These are phyloP conservation scores for Goniozus legneri DNA, from an alignment of 1,140 invertebrate species.

Conservation along the genomic window DNA sequence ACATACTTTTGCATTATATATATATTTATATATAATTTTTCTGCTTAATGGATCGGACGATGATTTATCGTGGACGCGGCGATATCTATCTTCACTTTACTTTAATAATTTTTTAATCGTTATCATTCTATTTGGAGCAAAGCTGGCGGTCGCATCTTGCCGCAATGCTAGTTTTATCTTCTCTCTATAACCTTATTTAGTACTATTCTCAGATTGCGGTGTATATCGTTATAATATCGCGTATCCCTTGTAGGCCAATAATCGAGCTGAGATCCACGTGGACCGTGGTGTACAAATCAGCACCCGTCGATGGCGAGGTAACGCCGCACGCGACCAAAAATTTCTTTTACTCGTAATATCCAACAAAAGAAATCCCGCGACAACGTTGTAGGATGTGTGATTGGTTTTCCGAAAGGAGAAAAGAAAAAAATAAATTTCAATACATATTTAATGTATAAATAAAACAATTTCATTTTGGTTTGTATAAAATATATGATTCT, in stretches of 20 bases:
- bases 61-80: conserved; percentile 28
- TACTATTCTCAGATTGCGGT: conserved; percentile 13
- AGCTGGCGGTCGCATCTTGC: conserved; percentile 25
- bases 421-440: no score
- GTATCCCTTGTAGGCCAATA: conserved; percentile 14
- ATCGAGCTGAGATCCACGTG: conserved; percentile 17
- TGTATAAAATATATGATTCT: no score
- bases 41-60: conserved; percentile 43
- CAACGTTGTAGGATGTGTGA: no score
- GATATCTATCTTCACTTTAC: conserved; percentile 12
- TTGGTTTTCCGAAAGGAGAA: no score
- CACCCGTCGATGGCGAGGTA: no score
- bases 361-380: no score
- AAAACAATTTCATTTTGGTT: no score
- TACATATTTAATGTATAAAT: no score
- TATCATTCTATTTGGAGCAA: conserved; percentile 26
- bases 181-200: conserved; percentile 16
- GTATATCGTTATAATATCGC: conserved; percentile 5
- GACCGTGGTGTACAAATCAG: no score
- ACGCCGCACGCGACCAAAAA: no score
- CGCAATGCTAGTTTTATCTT: conserved; percentile 9
- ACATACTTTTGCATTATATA: conserved; percentile 16
- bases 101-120: conserved; percentile 4
- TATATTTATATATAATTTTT: no score
- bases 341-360: no score